Conservation (phyloP, 2,888 invertebrate species). For the Troides oblongomaculatus region DNA sequence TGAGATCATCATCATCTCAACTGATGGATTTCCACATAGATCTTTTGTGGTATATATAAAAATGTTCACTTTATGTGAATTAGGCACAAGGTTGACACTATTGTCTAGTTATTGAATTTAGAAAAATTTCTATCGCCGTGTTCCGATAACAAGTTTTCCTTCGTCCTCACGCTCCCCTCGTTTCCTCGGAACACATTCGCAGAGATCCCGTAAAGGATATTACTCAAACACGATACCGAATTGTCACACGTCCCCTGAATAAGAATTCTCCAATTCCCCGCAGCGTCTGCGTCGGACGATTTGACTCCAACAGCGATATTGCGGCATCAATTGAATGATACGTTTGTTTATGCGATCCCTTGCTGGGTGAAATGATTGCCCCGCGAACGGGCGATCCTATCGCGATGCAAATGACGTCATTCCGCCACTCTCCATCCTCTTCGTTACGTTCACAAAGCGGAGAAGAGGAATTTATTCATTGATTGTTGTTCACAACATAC, state of each 20-base stretch:
- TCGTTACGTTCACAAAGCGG: no score
- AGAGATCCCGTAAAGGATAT: constrained; percentile 54
- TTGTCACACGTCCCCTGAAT: constrained; percentile 47
- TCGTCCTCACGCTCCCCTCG: neutral
- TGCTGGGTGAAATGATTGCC: constrained; percentile 30
- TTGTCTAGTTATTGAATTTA: no score
- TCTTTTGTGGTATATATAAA: no score
- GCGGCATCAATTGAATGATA: constrained; percentile 32
- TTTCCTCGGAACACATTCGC: constrained; percentile 42
- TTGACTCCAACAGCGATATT: constrained; percentile 35
- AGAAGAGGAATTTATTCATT: no score
- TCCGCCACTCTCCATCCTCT: constrained; percentile 5
- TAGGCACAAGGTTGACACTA: no score
- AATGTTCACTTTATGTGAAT: no score
- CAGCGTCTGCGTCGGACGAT: constrained; percentile 36
- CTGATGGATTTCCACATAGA: no score
- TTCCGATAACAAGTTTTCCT: neutral
- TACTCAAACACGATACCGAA: constrained; percentile 45
- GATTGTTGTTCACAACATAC: no score
- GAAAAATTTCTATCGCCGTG: no score
- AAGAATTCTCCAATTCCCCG: constrained; percentile 43
- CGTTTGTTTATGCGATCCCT: constrained; percentile 30
- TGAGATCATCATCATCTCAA: no score
- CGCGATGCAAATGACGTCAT: constrained; percentile 13
- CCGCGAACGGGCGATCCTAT: constrained; percentile 14